Percentiles rank a stretch among this genome's conserved stretches.
phyloP scores from a whole-genome alignment of 2,113 vertebrate genomes.

The rat (Rattus norvegicus) region GRCr8 NC_086024.1:66963501-66964000 shows the following conservation, averaged over 20 bases:
- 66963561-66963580: not conserved
- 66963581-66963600: not conserved
- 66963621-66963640: not conserved
- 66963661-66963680: not conserved
- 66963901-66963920: not conserved
- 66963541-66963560: not conserved
- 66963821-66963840: not conserved
- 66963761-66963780: not conserved
- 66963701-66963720: not conserved
- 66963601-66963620: not conserved
- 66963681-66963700: slow-evolving; percentile 2
- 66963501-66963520: not conserved
- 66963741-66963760: not conserved
- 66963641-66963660: not conserved
- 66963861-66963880: not conserved
- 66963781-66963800: not conserved
- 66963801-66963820: not conserved
- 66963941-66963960: not conserved
- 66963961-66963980: not conserved
- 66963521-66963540: not conserved
- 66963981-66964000: not conserved
- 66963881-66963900: not conserved
- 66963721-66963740: not conserved
- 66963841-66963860: not conserved
- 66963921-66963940: not conserved